These are phyloP conservation scores for Theodoxus fluviatilis DNA, from an alignment of 2,888 invertebrate species.

Conservation along the genomic window DNA sequence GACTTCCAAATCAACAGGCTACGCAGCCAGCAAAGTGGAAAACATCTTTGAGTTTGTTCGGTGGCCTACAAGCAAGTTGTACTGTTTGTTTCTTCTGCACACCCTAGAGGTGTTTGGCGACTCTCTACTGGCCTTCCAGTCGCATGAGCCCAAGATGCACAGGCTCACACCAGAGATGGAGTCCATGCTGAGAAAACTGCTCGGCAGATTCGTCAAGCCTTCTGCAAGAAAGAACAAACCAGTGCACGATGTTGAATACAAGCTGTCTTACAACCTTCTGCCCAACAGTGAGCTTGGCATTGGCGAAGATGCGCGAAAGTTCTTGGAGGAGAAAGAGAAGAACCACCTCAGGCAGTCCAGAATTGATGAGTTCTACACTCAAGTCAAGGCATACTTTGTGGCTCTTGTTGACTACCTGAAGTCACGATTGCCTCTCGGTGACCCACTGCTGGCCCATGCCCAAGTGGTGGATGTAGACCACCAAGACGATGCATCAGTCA, in stretches of 20 bases:
- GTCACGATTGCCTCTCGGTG: too few relatives aligned
- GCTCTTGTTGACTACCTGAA: too few relatives aligned
- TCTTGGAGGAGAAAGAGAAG: not conserved
- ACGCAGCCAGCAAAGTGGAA: conserved; percentile 8
- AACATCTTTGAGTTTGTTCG: not conserved
- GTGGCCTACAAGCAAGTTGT: conserved; percentile 15
- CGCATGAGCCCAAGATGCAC: not conserved
- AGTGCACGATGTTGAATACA: conserved; percentile 6
- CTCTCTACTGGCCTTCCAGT: conserved; percentile 4
- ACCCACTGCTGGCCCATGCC: too few relatives aligned
- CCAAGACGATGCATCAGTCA: too few relatives aligned
- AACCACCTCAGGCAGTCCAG: conserved; percentile 8
- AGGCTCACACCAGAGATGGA: conserved; percentile 4
- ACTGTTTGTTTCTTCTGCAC: not conserved
- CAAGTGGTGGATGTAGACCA: too few relatives aligned
- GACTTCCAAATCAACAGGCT: conserved; percentile 13
- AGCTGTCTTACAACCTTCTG: not conserved
- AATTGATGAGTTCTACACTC: not conserved
- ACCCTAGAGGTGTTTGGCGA: not conserved
- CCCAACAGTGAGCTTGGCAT: conserved; percentile 18
- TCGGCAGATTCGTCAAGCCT: conserved; percentile 14
- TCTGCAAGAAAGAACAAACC: not conserved
- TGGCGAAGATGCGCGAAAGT: conserved; percentile 14
- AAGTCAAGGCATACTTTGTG: not conserved
- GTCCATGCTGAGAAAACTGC: not conserved